A percentile compares a stretch with the other conserved stretches of the same genome.
Conservation (phyloP, 2,888 invertebrate genomes). For the Rhopalosiphum nymphaeae region DNA sequence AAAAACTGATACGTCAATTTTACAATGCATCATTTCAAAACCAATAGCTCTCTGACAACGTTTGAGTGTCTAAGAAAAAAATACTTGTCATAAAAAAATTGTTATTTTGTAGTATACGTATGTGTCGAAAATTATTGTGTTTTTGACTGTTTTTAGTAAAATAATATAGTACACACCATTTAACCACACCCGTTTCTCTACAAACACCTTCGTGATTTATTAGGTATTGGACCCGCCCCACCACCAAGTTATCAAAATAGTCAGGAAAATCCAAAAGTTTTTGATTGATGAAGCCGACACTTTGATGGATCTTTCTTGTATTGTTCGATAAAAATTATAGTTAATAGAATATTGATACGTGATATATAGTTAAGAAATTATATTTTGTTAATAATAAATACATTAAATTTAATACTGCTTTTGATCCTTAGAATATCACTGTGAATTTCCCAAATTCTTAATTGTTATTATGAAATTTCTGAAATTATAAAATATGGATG, state of each 20-base stretch:
- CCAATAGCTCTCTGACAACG: not conserved
- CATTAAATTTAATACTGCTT: not conserved
- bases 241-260: not conserved
- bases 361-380: not conserved
- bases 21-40: not conserved
- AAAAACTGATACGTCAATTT: not conserved
- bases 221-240: too few relatives aligned
- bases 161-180: not conserved
- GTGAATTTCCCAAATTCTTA: not conserved
- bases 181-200: not conserved
- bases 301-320: not conserved
- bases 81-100: not conserved
- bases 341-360: not conserved
- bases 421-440: not conserved
- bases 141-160: not conserved
- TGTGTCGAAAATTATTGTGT: not conserved
- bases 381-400: not conserved
- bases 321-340: not conserved
- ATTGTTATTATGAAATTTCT: not conserved
- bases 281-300: slow-evolving; percentile 11
- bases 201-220: not conserved
- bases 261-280: not conserved
- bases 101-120: not conserved
- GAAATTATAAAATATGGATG: not conserved
- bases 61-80: not conserved